Evolutionary conservation across 2,888 invertebrate genomes (phyloP).

Genomic region (Melikaiella ostensackeni): DNA sequence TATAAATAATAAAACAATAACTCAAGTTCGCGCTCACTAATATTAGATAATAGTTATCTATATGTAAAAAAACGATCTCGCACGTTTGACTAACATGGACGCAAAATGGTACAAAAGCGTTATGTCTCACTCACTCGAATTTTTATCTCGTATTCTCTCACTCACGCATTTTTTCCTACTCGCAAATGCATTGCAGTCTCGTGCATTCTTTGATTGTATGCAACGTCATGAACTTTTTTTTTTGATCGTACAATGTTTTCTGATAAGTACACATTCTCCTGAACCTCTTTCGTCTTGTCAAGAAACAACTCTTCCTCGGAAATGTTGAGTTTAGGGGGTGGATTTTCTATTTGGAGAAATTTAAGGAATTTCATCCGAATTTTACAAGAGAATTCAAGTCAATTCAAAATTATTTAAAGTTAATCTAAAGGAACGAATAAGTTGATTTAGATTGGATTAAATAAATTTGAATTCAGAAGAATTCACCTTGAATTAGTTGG

Average conservation of each 20-base stretch:
- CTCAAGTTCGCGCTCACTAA: slow-evolving; percentile 35
- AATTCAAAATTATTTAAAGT: too few relatives aligned
- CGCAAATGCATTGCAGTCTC: slow-evolving; percentile 29
- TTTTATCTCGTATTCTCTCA: slow-evolving; percentile 4
- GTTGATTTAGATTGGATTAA: too few relatives aligned
- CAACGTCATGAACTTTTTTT: slow-evolving; percentile 25
- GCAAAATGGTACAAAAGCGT: slow-evolving; percentile 71
- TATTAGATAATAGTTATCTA: slow-evolving; percentile 43
- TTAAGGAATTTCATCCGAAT: background rate
- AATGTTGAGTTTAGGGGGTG: background rate
- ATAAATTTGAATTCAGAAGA: too few relatives aligned
- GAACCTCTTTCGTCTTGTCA: slow-evolving; percentile 13
- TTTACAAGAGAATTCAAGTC: background rate
- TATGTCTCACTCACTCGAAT: slow-evolving; percentile 41
- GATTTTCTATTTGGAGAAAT: too few relatives aligned
- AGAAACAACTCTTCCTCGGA: slow-evolving; percentile 9
- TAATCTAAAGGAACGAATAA: too few relatives aligned
- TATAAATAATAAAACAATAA: slow-evolving; percentile 38
- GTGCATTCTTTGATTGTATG: slow-evolving; percentile 40
- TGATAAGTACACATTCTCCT: slow-evolving; percentile 38
- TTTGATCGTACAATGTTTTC: slow-evolving; percentile 23
- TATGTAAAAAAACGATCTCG: slow-evolving; percentile 59
- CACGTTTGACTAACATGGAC: slow-evolving; percentile 70
- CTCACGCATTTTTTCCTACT: slow-evolving; percentile 21
- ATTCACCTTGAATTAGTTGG: too few relatives aligned